phyloP scores from a whole-genome alignment of 92 coral and sea anemone species.

The Palythoa grandis region DNA sequence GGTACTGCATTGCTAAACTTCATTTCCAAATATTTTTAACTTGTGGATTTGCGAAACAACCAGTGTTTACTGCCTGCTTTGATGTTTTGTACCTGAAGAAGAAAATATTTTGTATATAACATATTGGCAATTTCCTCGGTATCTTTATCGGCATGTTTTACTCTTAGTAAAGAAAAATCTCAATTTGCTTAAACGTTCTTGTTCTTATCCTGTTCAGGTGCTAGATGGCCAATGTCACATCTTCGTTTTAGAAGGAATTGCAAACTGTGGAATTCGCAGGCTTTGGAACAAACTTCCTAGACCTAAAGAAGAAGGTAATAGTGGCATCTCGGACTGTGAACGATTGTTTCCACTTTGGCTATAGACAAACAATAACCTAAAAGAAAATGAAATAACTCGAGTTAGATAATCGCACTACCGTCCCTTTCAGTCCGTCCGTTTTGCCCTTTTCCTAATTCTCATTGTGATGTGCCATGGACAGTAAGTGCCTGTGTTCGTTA shows the following conservation, averaged over 20 bases:
- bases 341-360: neutral
- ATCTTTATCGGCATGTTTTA: neutral
- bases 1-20: neutral
- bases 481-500: too few species aligned
- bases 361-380: too few species aligned
- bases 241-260: conserved; percentile 93
- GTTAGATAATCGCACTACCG: too few species aligned
- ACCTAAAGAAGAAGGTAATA: conserved; percentile 82
- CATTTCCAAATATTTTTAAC: neutral
- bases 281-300: conserved; percentile 81
- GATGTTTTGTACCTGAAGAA: neutral
- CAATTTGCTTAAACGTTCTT: neutral
- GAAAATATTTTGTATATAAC: neutral
- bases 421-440: too few species aligned
- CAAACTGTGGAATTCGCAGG: conserved; percentile 69
- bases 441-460: too few species aligned
- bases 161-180: neutral
- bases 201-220: neutral
- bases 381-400: too few species aligned
- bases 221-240: conserved; percentile 89
- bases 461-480: too few species aligned
- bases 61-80: neutral
- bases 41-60: too few species aligned
- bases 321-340: neutral
- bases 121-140: neutral